Base-by-base conservation (phyloP, 2,888 invertebrate genomes). In the Argyresthia albistria region DNA sequence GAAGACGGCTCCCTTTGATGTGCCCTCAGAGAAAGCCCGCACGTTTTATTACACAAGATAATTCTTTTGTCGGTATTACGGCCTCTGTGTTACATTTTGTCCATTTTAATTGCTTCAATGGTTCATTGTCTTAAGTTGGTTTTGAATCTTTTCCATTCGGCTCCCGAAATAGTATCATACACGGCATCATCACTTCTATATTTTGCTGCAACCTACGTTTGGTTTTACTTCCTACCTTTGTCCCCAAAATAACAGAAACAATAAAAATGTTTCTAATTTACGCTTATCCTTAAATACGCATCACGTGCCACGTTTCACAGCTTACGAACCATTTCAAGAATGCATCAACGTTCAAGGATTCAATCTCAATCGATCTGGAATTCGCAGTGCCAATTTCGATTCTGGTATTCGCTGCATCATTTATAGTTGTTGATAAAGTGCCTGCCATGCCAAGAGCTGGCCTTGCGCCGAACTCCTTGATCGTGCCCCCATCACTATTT, bases 1-100 rank as follows among this genome's bases (percentile, higher is more conserved):
- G 62, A 73, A 71, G 53, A 56, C 55, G 47, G 16, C 36, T 50
- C 55, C 57, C 68, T 75, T 76, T 76, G 75, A 76, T 65, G 67
- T 50, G 46, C 46, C 25, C 15, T 4, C 11, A 11, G 46, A 15
- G 51, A 53, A 49, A 49, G 53, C 49, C 43, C 16, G 42, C 10
- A 35, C 8, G 49, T 54, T 54, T 54, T 52, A 54, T 54, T 54
- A 49, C 54, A 49, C 46, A 16, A 14, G 10, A 51, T 8, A 49
- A 49, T 48, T 52, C 51, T 54, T 52, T 52, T 54, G 48, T 52
- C 52, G 54, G 54, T 14, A 8, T 25, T 6, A 25, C 25, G 25
- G 25, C n/a, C 46, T 16, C 35, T 46, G 46, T 48, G 37, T 36
- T 14, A 15, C 48, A 35, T 35, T 47, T 47, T 7, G 48, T 10